Percentiles rank a stretch among this genome's conserved stretches.
Evolutionary conservation across 2,113 vertebrate species (phyloP).

Genomic region (Nesogale talazaci): DNA sequence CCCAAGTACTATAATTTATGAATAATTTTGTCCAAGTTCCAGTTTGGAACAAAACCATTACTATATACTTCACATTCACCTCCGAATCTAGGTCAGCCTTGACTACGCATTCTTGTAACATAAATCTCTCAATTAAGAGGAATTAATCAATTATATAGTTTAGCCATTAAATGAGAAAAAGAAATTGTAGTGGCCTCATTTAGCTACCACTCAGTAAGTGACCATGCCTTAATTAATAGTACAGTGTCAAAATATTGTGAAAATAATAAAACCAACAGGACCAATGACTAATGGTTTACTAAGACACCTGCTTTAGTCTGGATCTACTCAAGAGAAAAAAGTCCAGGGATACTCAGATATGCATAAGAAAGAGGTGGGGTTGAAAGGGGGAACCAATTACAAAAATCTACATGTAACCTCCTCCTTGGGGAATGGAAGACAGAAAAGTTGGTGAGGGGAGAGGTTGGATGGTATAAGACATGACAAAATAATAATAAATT

Average conservation of each 20-base stretch:
- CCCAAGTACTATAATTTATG: not conserved
- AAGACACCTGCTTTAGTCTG: not conserved
- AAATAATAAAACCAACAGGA: constrained; percentile 29
- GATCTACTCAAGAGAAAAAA: no score
- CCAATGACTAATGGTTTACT: not conserved
- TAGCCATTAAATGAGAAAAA: not conserved
- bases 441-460: no score
- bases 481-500: no score
- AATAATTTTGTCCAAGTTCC: not conserved
- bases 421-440: no score
- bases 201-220: not conserved
- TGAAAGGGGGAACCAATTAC: no score
- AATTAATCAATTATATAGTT: not conserved
- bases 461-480: no score
- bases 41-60: not conserved
- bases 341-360: no score
- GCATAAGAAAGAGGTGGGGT: no score
- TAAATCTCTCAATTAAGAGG: constrained; percentile 18
- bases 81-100: not conserved
- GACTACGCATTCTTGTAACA: not conserved
- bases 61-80: not conserved
- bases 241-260: constrained; percentile 13
- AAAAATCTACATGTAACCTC: no score
- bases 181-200: not conserved
- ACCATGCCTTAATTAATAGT: not conserved